These are phyloP conservation scores for Trachymyrmex cornetzi DNA, from an alignment of 1,140 invertebrate genomes.

Conservation along the genomic window DNA sequence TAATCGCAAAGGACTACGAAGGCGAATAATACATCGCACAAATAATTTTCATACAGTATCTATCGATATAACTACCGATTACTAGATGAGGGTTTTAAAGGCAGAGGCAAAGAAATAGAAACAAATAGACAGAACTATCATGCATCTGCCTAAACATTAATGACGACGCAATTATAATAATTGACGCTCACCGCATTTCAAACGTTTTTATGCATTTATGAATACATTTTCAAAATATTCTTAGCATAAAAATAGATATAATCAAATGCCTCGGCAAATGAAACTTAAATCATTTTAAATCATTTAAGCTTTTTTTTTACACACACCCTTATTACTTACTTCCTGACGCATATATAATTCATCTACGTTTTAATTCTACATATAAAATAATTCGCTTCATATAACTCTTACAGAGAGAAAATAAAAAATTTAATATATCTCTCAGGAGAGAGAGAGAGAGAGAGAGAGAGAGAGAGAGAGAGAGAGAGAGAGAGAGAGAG, in stretches of 20 bases:
- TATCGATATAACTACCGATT: constrained; percentile 75
- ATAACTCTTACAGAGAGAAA: not conserved
- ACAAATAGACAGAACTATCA: constrained; percentile 77
- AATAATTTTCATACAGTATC: constrained; percentile 66
- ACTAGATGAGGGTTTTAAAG: constrained; percentile 75
- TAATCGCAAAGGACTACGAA: constrained; percentile 29
- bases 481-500: too few species aligned
- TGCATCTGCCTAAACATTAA: constrained; percentile 79
- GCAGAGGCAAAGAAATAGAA: constrained; percentile 75
- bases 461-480: too few species aligned
- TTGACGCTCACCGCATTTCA: constrained; percentile 62
- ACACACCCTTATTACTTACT: not conserved
- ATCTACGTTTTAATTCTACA: not conserved
- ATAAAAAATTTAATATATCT: not conserved
- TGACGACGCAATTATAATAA: constrained; percentile 68
- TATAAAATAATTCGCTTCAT: not conserved
- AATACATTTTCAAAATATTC: constrained; percentile 9
- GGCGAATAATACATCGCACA: constrained; percentile 61
- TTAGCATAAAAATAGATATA: not conserved
- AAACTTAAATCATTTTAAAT: constrained; percentile 19
- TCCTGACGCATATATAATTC: constrained; percentile 13
- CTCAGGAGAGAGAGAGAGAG: too few species aligned
- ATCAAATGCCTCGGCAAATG: not conserved
- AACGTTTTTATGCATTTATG: not conserved
- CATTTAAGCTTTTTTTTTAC: constrained; percentile 22